A percentile compares a stretch with the other conserved stretches of the same genome.
phyloP scores from a whole-genome alignment of 2,888 invertebrate species.

The Corbicula japonica region DNA sequence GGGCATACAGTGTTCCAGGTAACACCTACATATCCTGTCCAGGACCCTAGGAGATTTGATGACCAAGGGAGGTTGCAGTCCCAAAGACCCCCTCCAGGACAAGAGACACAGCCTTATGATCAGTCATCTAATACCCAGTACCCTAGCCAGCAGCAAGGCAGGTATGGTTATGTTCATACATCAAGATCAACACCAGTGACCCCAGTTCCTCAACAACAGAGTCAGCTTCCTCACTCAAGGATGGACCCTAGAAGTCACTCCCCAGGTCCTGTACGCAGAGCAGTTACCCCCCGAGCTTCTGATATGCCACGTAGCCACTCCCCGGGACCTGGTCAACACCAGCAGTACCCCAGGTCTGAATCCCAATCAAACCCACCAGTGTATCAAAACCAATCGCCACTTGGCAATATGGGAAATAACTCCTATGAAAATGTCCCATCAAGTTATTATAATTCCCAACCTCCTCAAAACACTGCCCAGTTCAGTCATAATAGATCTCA shows the following conservation, averaged over 20 bases:
- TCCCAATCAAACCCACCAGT: slow-evolving; percentile 20
- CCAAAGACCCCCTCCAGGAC: slow-evolving; percentile 32
- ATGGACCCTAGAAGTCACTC: slow-evolving; percentile 50
- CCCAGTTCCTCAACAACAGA: slow-evolving; percentile 48
- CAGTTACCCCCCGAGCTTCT: slow-evolving; percentile 8
- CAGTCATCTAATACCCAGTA: slow-evolving; percentile 17
- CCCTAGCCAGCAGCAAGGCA: slow-evolving; percentile 22
- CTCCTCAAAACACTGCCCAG: slow-evolving; percentile 25
- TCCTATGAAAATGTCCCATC: slow-evolving; percentile 54
- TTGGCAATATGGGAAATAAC: slow-evolving; percentile 35
- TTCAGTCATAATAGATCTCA: slow-evolving; percentile 33
- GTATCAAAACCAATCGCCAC: slow-evolving; percentile 52
- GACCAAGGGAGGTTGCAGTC: slow-evolving; percentile 19
- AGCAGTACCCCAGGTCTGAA: slow-evolving; percentile 25
- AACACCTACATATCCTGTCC: slow-evolving; percentile 10
- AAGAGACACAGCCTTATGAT: slow-evolving; percentile 4
- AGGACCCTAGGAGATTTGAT: background rate
- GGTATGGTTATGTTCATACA: slow-evolving; percentile 31
- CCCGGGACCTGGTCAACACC: slow-evolving; percentile 33
- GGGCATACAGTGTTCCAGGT: slow-evolving; percentile 36
- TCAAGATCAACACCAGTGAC: slow-evolving; percentile 50
- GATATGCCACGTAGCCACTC: slow-evolving; percentile 22
- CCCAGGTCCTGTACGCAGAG: slow-evolving; percentile 41
- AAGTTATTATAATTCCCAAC: slow-evolving; percentile 30
- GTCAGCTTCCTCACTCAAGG: slow-evolving; percentile 29